A percentile compares a stretch with the other conserved stretches of the same genome.
Evolutionary conservation across 2,797 vertebrate species (phyloP).

Genomic region (Discoglossus pictus): DNA sequence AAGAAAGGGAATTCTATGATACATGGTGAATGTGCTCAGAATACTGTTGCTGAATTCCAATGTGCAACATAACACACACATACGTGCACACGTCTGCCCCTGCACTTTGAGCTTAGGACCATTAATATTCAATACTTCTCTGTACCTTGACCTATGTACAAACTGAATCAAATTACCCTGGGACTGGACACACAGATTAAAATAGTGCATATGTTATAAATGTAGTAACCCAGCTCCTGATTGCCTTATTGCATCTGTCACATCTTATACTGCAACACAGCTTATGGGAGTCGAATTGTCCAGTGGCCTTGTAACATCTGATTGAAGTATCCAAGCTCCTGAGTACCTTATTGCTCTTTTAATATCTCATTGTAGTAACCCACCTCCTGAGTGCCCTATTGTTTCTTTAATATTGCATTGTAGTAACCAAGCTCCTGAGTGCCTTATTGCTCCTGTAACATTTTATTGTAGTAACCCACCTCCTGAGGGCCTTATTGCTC

Average conservation of each 20-base stretch:
- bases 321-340: neutral
- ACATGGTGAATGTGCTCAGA: no score
- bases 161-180: neutral
- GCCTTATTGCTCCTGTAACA: conserved; percentile 21
- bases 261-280: neutral
- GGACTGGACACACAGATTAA: neutral
- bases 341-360: conserved; percentile 1
- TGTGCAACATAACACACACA: no score
- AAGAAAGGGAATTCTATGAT: no score
- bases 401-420: neutral
- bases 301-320: neutral
- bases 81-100: neutral
- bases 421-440: neutral
- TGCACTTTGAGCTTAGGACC: conserved; percentile 11
- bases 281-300: neutral
- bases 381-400: neutral
- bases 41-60: no score
- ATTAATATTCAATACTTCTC: conserved; percentile 13
- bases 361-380: neutral
- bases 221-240: neutral
- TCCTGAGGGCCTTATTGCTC: neutral
- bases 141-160: conserved; percentile 5
- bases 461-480: conserved; percentile 3
- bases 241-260: neutral
- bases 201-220: neutral